These are phyloP conservation scores for Nestor notabilis DNA, from an alignment of 2,113 vertebrate genomes.

Conservation along the genomic window DNA sequence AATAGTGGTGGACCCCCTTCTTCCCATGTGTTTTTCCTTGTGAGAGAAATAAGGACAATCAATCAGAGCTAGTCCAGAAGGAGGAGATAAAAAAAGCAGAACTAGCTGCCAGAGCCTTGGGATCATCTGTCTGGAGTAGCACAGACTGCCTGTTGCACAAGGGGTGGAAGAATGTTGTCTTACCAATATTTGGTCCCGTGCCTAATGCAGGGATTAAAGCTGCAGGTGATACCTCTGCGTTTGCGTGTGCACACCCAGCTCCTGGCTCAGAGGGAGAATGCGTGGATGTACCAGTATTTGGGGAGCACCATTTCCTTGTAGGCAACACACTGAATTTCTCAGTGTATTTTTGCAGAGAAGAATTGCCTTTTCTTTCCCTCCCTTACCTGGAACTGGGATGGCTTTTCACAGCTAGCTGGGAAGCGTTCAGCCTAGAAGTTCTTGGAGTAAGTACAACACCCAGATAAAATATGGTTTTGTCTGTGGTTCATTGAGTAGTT, in stretches of 20 bases:
- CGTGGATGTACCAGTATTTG: fast-evolving
- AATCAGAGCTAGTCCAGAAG: background rate
- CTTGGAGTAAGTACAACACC: conserved; percentile 22
- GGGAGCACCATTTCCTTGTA: fast-evolving
- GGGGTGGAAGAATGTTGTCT: background rate
- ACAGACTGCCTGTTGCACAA: background rate
- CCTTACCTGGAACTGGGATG: background rate
- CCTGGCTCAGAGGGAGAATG: fast-evolving
- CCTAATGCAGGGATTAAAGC: background rate
- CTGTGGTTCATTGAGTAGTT: conserved; percentile 13
- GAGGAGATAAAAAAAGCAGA: background rate
- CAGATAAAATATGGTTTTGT: conserved; percentile 47
- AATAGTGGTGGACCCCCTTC: background rate
- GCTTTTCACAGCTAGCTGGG: background rate
- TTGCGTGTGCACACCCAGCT: background rate
- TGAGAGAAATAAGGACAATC: background rate
- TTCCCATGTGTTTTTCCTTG: too few species aligned
- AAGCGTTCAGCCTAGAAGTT: conserved; percentile 25
- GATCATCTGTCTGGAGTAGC: background rate
- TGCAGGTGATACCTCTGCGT: background rate
- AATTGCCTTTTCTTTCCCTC: background rate
- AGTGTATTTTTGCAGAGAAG: background rate
- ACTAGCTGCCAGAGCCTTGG: background rate
- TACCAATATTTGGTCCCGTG: fast-evolving
- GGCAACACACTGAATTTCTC: background rate